A percentile compares a stretch with the other conserved stretches of the same genome.
Conservation (phyloP, 1,140 invertebrate genomes). For the Semibalanus balanoides region DNA sequence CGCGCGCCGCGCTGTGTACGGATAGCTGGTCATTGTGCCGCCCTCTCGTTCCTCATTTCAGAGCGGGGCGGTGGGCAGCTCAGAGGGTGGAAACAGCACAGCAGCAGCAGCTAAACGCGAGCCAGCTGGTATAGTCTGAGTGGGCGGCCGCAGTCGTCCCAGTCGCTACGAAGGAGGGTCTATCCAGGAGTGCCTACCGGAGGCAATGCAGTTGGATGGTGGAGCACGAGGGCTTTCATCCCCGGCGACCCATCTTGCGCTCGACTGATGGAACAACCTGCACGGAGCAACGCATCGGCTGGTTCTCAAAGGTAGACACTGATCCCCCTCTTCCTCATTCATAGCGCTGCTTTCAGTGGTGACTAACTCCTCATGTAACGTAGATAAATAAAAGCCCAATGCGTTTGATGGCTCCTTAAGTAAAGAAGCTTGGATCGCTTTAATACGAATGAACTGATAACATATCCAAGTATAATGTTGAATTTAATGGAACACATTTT, state of each 20-base stretch:
- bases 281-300: conserved; percentile 65
- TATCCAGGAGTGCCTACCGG: conserved; percentile 80
- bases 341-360: too few relatives aligned
- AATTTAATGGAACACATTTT: too few relatives aligned
- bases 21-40: too few relatives aligned
- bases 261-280: conserved; percentile 62
- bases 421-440: too few relatives aligned
- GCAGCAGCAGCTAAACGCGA: too few relatives aligned
- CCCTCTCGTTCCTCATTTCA: background rate
- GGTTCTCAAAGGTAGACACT: conserved; percentile 38
- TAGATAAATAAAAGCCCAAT: too few relatives aligned
- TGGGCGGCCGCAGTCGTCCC: conserved; percentile 15
- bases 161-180: conserved; percentile 58
- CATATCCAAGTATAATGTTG: too few relatives aligned
- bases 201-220: conserved; percentile 77
- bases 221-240: conserved; percentile 62
- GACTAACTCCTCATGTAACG: too few relatives aligned
- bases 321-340: background rate
- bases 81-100: background rate
- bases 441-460: too few relatives aligned
- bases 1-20: too few relatives aligned
- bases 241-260: conserved; percentile 63
- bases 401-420: too few relatives aligned
- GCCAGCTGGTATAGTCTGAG: too few relatives aligned
- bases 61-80: background rate